Evolutionary conservation across 2,888 invertebrate genomes (phyloP).

Genomic region (Venusia cambrica): DNA sequence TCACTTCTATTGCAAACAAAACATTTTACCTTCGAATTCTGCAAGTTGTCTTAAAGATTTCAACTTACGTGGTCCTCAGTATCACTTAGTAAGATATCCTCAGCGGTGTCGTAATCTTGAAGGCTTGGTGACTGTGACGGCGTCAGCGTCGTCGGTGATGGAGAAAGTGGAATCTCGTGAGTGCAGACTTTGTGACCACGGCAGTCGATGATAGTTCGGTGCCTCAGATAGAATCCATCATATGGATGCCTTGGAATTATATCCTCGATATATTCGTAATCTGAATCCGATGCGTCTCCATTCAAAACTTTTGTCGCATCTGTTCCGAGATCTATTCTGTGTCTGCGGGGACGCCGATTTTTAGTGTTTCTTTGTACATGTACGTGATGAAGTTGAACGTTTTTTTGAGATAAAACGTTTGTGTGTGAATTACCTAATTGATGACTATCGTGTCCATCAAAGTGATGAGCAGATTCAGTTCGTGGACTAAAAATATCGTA

Average conservation of each 20-base stretch:
- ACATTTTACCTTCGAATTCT: conserved; percentile 11
- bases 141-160: conserved; percentile 47
- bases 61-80: conserved; percentile 60
- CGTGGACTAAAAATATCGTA: conserved; percentile 26
- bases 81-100: conserved; percentile 39
- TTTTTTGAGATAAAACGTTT: conserved; percentile 29
- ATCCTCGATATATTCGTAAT: conserved; percentile 55
- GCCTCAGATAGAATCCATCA: conserved; percentile 72
- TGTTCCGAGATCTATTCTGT: conserved; percentile 33
- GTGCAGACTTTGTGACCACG: conserved; percentile 66
- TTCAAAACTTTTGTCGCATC: conserved; percentile 37
- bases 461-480: conserved; percentile 20
- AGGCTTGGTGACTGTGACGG: conserved; percentile 48
- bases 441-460: conserved; percentile 26
- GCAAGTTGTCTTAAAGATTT: conserved; percentile 15
- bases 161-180: conserved; percentile 65
- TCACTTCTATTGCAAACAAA: conserved; percentile 21
- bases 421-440: conserved; percentile 22
- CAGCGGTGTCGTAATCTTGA: conserved; percentile 39
- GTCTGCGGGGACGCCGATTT: conserved; percentile 32
- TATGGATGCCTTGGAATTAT: conserved; percentile 72
- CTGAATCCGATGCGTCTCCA: conserved; percentile 51
- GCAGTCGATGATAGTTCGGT: conserved; percentile 60
- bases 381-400: conserved; percentile 45
- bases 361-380: conserved; percentile 45